These are phyloP conservation scores for Amphiprion clarkii DNA, from an alignment of 2,797 vertebrate genomes.

Conservation along the genomic window DNA sequence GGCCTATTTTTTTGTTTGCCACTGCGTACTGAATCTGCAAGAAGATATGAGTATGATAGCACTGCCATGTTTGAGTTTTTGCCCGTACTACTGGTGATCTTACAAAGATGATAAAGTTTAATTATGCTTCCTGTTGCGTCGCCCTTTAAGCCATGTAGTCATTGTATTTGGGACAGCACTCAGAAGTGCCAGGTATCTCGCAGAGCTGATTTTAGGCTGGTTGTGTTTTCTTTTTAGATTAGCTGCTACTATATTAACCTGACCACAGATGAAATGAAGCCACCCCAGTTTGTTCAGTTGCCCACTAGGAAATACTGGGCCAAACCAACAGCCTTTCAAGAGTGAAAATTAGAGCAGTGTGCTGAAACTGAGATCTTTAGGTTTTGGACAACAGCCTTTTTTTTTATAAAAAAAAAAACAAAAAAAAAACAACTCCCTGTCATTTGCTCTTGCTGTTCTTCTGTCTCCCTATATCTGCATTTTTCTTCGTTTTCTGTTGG, in stretches of 20 bases:
- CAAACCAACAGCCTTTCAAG: slow-evolving; percentile 17
- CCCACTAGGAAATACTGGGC: slow-evolving; percentile 15
- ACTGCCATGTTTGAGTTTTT: slow-evolving; percentile 6
- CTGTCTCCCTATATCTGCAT: slow-evolving; percentile 12
- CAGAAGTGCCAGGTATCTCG: slow-evolving; percentile 8
- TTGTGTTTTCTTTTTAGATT: slow-evolving; percentile 41
- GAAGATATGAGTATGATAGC: slow-evolving; percentile 17
- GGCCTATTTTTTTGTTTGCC: slow-evolving; percentile 18
- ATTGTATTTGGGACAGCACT: slow-evolving; percentile 20
- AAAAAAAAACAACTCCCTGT: no score
- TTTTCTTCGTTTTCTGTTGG: background rate
- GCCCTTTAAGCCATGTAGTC: slow-evolving; percentile 18
- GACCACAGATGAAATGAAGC: slow-evolving; percentile 24
- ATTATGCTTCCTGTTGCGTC: slow-evolving; percentile 40
- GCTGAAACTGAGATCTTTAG: slow-evolving; percentile 11
- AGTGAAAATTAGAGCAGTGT: slow-evolving; percentile 13
- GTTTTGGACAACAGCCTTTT: background rate
- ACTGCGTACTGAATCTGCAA: slow-evolving; percentile 17
- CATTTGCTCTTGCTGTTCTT: background rate
- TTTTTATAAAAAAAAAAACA: no score
- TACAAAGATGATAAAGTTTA: slow-evolving; percentile 32
- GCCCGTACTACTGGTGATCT: slow-evolving; percentile 30
- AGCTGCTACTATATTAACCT: slow-evolving; percentile 26
- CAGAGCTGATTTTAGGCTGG: slow-evolving; percentile 9
- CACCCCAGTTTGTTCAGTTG: slow-evolving; percentile 7